phyloP scores from a whole-genome alignment of 2,113 vertebrate species.

The Poeciliopsis occidentalis region DNA sequence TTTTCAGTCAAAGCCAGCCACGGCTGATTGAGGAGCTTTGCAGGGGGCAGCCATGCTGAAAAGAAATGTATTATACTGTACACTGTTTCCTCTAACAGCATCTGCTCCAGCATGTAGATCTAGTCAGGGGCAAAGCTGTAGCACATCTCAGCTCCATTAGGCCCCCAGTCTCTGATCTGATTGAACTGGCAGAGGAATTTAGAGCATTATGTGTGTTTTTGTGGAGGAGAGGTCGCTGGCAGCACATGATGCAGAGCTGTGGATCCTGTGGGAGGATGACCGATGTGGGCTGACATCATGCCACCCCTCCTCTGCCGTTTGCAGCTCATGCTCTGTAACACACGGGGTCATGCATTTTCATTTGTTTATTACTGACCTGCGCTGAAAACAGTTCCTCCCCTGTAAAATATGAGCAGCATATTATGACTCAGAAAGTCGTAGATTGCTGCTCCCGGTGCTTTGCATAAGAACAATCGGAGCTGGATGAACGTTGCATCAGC shows the following conservation, averaged over 20 bases:
- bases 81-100: constrained; percentile 10
- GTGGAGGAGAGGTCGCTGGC: constrained; percentile 39
- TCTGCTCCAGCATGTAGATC: constrained; percentile 16
- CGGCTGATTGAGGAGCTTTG: constrained; percentile 2
- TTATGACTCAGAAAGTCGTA: constrained; percentile 23
- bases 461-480: constrained; percentile 29
- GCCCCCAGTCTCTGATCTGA: constrained; percentile 42
- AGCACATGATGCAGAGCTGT: constrained; percentile 38
- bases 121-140: neutral
- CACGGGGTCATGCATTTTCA: neutral
- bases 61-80: neutral
- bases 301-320: constrained; percentile 10
- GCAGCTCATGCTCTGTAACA: constrained; percentile 3
- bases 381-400: constrained; percentile 2
- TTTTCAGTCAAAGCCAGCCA: neutral
- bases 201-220: constrained; percentile 48
- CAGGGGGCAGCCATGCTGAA: constrained; percentile 16
- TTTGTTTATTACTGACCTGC: constrained; percentile 23
- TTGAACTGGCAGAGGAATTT: constrained; percentile 49
- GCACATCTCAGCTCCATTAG: constrained; percentile 28
- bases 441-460: constrained; percentile 5
- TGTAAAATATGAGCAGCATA: neutral
- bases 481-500: constrained; percentile 21
- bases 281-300: constrained; percentile 35
- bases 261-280: constrained; percentile 35